Percentiles rank a stretch among this genome's conserved stretches.
phyloP scores from a whole-genome alignment of 1,140 invertebrate species.

The Stratiolaelaps scimitus region DNA sequence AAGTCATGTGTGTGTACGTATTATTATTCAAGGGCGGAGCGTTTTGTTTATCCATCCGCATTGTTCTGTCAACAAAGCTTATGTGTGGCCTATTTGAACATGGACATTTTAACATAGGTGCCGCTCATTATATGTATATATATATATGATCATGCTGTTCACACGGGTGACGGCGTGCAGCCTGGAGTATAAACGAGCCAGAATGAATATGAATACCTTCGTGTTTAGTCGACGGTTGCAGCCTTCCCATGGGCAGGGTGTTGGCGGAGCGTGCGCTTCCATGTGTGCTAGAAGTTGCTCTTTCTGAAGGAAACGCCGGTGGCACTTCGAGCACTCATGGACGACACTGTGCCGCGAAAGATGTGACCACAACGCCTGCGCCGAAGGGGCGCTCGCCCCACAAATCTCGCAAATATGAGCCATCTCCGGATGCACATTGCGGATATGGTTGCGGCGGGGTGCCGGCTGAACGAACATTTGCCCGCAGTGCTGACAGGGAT shows the following conservation, averaged over 20 bases:
- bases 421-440: slow-evolving; percentile 36
- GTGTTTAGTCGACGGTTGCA: slow-evolving; percentile 36
- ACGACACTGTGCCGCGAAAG: slow-evolving; percentile 36
- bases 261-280: slow-evolving; percentile 36
- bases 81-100: no score
- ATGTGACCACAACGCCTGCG: slow-evolving; percentile 35
- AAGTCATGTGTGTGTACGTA: no score
- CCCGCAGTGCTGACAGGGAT: slow-evolving; percentile 36
- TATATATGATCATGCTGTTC: no score
- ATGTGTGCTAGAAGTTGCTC: slow-evolving; percentile 38
- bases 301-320: slow-evolving; percentile 36
- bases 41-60: no score
- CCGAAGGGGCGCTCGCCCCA: slow-evolving; percentile 28
- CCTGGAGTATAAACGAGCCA: no score
- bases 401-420: slow-evolving; percentile 36
- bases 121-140: no score
- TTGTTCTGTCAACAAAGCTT: no score
- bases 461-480: slow-evolving; percentile 37
- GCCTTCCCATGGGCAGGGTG: slow-evolving; percentile 36
- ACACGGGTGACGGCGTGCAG: no score
- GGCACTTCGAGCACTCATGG: slow-evolving; percentile 37
- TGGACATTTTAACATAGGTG: no score
- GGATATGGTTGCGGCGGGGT: slow-evolving; percentile 36
- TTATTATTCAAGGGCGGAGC: no score
- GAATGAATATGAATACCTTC: slow-evolving; percentile 30